Evolutionary conservation across 2,888 invertebrate species (phyloP), one percentile per base, ranked within the genome.

Genomic region (Mythimna impura): DNA sequence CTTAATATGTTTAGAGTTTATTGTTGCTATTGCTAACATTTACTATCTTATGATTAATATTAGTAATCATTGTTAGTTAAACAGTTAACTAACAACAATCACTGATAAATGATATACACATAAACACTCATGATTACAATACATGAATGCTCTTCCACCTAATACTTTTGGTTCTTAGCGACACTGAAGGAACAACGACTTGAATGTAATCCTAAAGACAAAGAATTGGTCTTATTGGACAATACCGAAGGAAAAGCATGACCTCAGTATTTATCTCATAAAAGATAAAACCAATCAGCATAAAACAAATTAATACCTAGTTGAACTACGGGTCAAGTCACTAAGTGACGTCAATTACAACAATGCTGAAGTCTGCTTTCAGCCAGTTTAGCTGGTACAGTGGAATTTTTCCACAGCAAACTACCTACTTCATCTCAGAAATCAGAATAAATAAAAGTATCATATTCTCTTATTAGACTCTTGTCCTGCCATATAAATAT

Each of bases 401-500:
- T 34, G 20, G 14, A n/a, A 36, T 50, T 36, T 22, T 80, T 63
- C 52, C 43, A 63, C 58, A 47, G 22, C 12, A 25, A 30, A 71
- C 40, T n/a, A 30, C 14, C 40, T n/a, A 30, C 14, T 36, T 14
- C 25, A 50, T n/a, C 12, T 12, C 20, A 74, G 10, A 17, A 40
- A 61, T 57, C 61, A 47, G 20, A 73, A 60, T 54, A 64, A 60
- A 73, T 58, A 63, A 73, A 54, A 54, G 47, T 40, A 64, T 58
- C 25, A 7, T 73, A 60, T 54, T 54, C 52, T 58, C 36, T 10
- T 57, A 57, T 17, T n/a, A 0, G 54, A 50, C 2, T 34, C 71
- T 61, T 61, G 50, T 60, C 25, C 62, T 73, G 14, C 14, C 50
- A 52, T 30, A 55, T 65, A 55, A 76, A 73, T 79, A 63, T 43